These are phyloP conservation scores for Acanthaster planci DNA, from an alignment of 35 echinoderm and acorn worm species.

Conservation along the genomic window DNA sequence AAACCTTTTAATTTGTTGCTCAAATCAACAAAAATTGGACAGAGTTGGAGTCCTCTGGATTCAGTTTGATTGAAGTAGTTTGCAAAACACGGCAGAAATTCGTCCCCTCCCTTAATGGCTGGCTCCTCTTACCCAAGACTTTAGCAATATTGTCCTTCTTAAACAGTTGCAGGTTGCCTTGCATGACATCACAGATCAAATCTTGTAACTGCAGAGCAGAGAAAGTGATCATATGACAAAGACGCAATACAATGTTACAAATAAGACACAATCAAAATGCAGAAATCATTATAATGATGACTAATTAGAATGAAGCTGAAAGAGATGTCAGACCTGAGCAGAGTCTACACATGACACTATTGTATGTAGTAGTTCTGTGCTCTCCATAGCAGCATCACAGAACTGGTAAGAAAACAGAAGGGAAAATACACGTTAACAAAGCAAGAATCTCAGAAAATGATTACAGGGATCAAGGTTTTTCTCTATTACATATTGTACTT, in stretches of 20 bases:
- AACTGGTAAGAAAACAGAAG: conserved; percentile 60
- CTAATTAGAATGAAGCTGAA: background rate
- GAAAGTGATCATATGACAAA: conserved; percentile 10
- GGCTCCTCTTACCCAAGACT: conserved; percentile 68
- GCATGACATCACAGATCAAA: conserved; percentile 91
- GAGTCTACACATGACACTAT: conserved; percentile 94
- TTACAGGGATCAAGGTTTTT: too few species aligned
- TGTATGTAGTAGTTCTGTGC: conserved; percentile 68
- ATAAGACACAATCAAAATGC: background rate
- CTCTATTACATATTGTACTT: too few species aligned
- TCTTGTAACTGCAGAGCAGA: conserved; percentile 72
- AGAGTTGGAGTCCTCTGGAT: too few species aligned
- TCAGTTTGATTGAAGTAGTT: too few species aligned
- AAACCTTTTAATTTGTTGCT: too few species aligned
- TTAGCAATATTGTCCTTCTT: conserved; percentile 85
- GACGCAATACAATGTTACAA: background rate
- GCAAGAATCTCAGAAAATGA: background rate
- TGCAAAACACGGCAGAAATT: too few species aligned
- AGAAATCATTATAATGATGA: background rate
- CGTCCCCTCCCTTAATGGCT: too few species aligned
- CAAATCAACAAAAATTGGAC: too few species aligned
- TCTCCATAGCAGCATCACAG: conserved; percentile 70
- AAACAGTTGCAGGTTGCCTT: conserved; percentile 86
- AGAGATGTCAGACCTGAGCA: conserved; percentile 63
- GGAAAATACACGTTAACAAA: background rate